Base-by-base conservation (phyloP, 2,797 vertebrate species). In the Momotus momota region DNA sequence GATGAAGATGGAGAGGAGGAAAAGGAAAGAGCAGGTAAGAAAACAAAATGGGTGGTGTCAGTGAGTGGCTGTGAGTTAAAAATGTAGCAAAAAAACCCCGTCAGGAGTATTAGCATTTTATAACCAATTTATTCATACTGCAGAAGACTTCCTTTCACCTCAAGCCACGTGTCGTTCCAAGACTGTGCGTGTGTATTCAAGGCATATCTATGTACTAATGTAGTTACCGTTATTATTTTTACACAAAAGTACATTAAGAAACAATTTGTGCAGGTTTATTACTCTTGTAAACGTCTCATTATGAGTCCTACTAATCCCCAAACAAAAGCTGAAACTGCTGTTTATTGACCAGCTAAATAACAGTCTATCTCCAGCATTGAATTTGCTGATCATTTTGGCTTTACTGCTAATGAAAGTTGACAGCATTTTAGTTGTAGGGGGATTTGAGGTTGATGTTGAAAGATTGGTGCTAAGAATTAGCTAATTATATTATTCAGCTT, bases 261-360 rank as follows among this genome's bases (percentile, higher is more conserved):
- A 2, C 38, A 35, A 14, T 82, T 88, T 83, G 54, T 91, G 17
- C 8, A 38, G 9, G 25, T 31, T 91, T 84, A 87, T 85, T 89
- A 74, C 8, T 65, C 52, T 43, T 92, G 49, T 90, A 78, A 78
- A n/a, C 2, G 7, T 92, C 25, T 87, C 16, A 14, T 89, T 83
- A 67, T 74, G 15, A 55, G 45, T 25, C 67, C 33, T 77, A 23
- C 38, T 92, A 92, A 88, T 95, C 65, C 43, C 35, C 6, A 72
- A 45, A 43, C 31, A 67, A 91, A 89, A 71, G 58, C n/a, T 83
- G 69, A 84, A 93, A 74, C 49, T 87, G 31, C 26, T 85, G 26
- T 67, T 83, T 92, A 81, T 92, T 91, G 86, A 83, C 65, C 8
- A 78, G 41, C 45, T 90, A 65, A 92, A 48, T 88, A 88, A 27